Conservation (phyloP, 2,797 vertebrate species). For the Mareca penelope region DNA sequence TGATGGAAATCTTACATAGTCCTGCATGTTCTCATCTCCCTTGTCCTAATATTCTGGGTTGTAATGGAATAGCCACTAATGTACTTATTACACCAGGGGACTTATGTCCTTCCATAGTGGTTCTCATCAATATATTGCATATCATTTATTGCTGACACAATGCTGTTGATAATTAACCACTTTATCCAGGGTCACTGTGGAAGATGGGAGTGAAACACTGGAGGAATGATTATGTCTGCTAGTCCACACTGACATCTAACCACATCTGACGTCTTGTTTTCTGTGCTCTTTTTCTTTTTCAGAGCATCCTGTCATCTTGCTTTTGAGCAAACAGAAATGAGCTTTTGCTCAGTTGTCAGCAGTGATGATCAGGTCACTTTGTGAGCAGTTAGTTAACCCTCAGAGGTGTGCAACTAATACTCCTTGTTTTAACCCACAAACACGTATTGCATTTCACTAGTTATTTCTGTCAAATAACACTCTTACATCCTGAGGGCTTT, state of each 20-base stretch:
- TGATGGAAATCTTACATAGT: neutral
- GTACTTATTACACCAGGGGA: neutral
- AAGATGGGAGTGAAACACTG: neutral
- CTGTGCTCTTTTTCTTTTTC: neutral
- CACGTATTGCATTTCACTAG: neutral
- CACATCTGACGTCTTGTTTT: neutral
- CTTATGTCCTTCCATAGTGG: neutral
- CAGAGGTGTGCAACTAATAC: neutral
- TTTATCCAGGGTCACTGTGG: neutral
- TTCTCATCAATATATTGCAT: neutral
- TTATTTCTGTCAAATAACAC: neutral
- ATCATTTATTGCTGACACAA: neutral
- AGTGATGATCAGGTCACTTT: neutral
- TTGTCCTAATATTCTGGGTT: neutral
- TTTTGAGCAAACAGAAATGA: neutral
- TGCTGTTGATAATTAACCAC: neutral
- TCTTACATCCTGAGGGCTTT: neutral
- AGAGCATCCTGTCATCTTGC: neutral
- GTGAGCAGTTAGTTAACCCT: neutral
- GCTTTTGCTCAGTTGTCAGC: neutral
- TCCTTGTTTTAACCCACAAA: neutral
- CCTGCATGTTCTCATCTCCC: neutral
- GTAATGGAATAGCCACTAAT: neutral
- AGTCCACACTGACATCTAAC: neutral
- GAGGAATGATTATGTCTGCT: neutral